Percentiles rank a stretch among this genome's conserved stretches.
phyloP scores from a whole-genome alignment of 2,797 vertebrate genomes.

The Coreius guichenoti region DNA sequence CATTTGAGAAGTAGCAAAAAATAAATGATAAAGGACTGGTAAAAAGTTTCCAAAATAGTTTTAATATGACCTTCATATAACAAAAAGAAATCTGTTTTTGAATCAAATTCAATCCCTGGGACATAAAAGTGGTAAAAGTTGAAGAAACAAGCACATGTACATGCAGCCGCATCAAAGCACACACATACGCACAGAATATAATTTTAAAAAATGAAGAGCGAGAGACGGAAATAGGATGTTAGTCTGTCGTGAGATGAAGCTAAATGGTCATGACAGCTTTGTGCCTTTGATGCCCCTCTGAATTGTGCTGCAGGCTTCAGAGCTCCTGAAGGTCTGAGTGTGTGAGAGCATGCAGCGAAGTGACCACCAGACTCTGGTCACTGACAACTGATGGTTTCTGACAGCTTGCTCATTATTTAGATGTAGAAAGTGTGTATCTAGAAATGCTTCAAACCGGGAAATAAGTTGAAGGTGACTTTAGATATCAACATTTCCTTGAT shows the following conservation, averaged over 20 bases:
- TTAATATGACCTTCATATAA: background rate
- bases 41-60: background rate
- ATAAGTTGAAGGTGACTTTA: constrained; percentile 42
- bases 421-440: constrained; percentile 66
- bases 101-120: background rate
- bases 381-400: constrained; percentile 73
- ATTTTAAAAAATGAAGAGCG: constrained; percentile 27
- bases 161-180: background rate
- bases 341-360: constrained; percentile 40
- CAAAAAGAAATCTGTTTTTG: background rate
- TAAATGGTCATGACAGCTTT: constrained; percentile 56
- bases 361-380: constrained; percentile 74
- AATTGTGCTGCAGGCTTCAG: constrained; percentile 52
- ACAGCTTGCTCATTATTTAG: constrained; percentile 82
- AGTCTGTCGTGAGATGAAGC: constrained; percentile 38
- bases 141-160: background rate
- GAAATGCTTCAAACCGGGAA: constrained; percentile 18
- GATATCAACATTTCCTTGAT: constrained; percentile 11
- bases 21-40: background rate
- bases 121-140: background rate
- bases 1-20: background rate
- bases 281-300: constrained; percentile 44
- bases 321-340: constrained; percentile 34
- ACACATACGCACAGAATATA: background rate
- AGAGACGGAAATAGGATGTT: constrained; percentile 47